Conservation (phyloP, 2,113 vertebrate genomes). For the Channa maculata region DNA sequence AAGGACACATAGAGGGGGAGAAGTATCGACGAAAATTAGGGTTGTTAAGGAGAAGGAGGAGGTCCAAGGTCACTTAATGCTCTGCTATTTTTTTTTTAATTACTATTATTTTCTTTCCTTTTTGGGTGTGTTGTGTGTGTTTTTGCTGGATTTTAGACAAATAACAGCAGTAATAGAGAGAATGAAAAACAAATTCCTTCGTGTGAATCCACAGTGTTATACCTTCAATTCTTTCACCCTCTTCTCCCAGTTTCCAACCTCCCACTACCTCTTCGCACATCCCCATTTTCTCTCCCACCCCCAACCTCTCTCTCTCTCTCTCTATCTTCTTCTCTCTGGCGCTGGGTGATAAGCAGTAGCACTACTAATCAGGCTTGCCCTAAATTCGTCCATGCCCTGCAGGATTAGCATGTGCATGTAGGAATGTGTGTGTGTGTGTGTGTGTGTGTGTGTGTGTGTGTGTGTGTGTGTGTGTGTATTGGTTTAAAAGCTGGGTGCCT, state of each 20-base stretch:
- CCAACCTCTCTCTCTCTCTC: neutral
- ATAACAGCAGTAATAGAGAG: neutral
- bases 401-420: conserved; percentile 73
- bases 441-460: conserved; percentile 9
- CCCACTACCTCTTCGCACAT: conserved; percentile 34
- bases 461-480: conserved; percentile 37
- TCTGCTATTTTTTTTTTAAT: neutral
- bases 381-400: conserved; percentile 82
- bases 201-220: conserved; percentile 4
- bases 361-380: conserved; percentile 85
- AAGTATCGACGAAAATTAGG: too few relatives aligned
- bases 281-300: conserved; percentile 31
- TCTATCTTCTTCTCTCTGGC: conserved; percentile 60
- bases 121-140: neutral
- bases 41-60: conserved; percentile 8
- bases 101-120: neutral
- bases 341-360: conserved; percentile 78
- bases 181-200: conserved; percentile 22
- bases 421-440: conserved; percentile 7
- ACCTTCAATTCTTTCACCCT: conserved; percentile 5
- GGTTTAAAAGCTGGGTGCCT: conserved; percentile 48
- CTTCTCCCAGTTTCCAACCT: conserved; percentile 32
- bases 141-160: conserved; percentile 1
- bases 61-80: conserved; percentile 31
- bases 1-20: neutral